Conservation (phyloP, 1,140 invertebrate genomes). For the Drosophila oshimai region DNA sequence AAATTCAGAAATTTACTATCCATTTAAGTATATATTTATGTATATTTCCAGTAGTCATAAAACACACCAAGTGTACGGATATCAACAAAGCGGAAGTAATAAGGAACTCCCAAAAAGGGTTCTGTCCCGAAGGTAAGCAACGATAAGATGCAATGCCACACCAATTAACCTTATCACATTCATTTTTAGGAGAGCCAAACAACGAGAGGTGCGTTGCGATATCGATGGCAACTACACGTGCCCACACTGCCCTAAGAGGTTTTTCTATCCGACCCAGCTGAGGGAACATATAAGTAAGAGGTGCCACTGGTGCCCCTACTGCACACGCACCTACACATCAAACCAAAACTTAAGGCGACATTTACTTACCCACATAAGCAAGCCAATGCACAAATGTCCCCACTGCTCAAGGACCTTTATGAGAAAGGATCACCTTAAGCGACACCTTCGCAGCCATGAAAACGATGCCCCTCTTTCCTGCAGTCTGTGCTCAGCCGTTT, state of each 20-base stretch:
- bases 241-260: neutral
- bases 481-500: neutral
- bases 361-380: constrained; percentile 2
- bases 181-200: neutral
- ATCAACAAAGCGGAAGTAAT: no score
- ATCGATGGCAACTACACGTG: neutral
- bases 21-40: no score
- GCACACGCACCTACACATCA: neutral
- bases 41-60: no score
- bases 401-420: constrained; percentile 13
- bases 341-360: neutral
- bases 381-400: constrained; percentile 30
- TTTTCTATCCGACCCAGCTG: neutral
- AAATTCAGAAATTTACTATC: no score
- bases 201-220: neutral
- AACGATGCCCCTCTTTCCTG: neutral
- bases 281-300: neutral
- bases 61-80: no score
- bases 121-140: no score
- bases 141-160: no score
- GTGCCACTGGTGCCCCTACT: neutral
- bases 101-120: no score
- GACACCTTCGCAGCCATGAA: constrained; percentile 6
- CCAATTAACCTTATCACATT: no score
- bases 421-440: constrained; percentile 12